Evolutionary conservation across 2,113 vertebrate species (phyloP), one percentile per base, ranked within the genome.

Genomic region (Chunga burmeisteri): DNA sequence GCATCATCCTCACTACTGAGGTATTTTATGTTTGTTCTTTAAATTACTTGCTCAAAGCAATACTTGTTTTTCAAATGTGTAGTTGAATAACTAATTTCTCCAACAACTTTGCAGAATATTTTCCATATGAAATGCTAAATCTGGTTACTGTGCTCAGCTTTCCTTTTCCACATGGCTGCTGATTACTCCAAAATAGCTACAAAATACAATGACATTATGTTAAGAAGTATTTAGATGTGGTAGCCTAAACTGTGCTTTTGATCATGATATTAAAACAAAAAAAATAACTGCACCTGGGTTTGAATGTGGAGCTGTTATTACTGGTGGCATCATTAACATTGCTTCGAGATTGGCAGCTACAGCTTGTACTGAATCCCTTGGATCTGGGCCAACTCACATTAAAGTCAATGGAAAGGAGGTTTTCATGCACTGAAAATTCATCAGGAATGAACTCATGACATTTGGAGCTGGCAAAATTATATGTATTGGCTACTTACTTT

Each of bases 11-110:
- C 44, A 56, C 52, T 78, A 44, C 71, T 66, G 50, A 91, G 62
- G 67, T 94, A 82, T 91, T 95, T 90, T 91, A 77, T 90, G 32
- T 93, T 93, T 96, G 81, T 72, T 95, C 88, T 96, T 92, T 80
- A 92, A 94, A 95, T 81, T 38, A 55, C 49, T 91, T 88, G 81
- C 86, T 92, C 55, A 77, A 93, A 96, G 92, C 71, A 86, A 83
- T 56, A 78, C 65, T 90, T 93, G 53, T 73, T 87, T 93, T 95
- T 93, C 50, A 85, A 96, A 91, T 30, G 11, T 73, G 42, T 49
- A 65, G 72, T 21, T 95, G 90, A 93, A 88, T 67, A 96, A 86
- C 77, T 82, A 87, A 81, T 87, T 86, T 87, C n/a, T 92, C 32
- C 65, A 93, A 40, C 40, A 86, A 47, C 65, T 88, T 79, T 81